Evolutionary conservation across 2,113 vertebrate species (phyloP).

Genomic region (Lipophrys pholis): DNA sequence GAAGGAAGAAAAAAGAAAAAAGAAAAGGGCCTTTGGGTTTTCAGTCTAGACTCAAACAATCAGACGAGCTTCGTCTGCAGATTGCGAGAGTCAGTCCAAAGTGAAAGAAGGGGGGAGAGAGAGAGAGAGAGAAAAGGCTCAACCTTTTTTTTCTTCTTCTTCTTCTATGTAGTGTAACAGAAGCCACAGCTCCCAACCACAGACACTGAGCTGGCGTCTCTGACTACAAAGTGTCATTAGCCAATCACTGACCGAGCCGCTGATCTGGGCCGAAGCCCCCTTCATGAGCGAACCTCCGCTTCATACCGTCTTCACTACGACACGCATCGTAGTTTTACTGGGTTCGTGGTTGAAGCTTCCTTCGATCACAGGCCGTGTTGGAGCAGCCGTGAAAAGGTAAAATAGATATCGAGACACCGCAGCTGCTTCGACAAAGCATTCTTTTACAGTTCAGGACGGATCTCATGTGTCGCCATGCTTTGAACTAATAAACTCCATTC

Average conservation of each 20-base stretch:
- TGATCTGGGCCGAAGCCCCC: slow-evolving; percentile 35
- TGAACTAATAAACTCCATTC: no score
- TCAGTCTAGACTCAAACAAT: slow-evolving; percentile 32
- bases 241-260: slow-evolving; percentile 53
- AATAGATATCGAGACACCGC: no score
- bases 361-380: not conserved
- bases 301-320: slow-evolving; percentile 7
- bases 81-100: slow-evolving; percentile 18
- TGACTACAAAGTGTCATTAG: slow-evolving; percentile 48
- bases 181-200: slow-evolving; percentile 45
- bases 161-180: slow-evolving; percentile 11
- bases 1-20: not conserved
- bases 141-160: not conserved
- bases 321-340: no score
- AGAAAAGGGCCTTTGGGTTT: not conserved
- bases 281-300: slow-evolving; percentile 15
- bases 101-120: not conserved
- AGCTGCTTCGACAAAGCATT: no score
- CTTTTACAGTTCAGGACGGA: no score
- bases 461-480: no score
- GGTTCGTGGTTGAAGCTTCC: slow-evolving; percentile 1
- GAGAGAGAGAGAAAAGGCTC: slow-evolving; percentile 11
- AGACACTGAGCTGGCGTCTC: slow-evolving; percentile 53
- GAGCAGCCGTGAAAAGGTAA: no score
- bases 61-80: slow-evolving; percentile 23